These are phyloP conservation scores for Octomys mimax DNA, from an alignment of 2,797 vertebrate species.

Conservation along the genomic window DNA sequence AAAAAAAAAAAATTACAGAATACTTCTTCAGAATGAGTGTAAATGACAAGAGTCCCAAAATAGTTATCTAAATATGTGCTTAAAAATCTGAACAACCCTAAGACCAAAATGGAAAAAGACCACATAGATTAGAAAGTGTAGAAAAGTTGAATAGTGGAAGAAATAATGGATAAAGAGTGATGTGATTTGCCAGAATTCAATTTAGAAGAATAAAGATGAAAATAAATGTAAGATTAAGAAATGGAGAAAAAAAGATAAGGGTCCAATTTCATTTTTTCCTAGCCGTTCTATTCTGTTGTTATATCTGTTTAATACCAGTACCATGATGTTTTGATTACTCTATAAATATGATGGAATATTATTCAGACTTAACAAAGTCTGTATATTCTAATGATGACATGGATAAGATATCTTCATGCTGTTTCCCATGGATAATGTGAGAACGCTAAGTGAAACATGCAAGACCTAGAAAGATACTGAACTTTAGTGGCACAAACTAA, in stretches of 20 bases:
- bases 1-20: background rate
- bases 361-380: background rate
- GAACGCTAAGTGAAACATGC: background rate
- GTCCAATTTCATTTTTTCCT: background rate
- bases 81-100: conserved; percentile 34
- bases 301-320: background rate
- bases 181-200: conserved; percentile 5
- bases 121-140: conserved; percentile 28
- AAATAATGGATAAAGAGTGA: conserved; percentile 4
- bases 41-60: background rate
- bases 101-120: conserved; percentile 14
- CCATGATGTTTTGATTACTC: background rate
- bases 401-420: background rate
- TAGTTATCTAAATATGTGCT: background rate
- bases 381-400: background rate
- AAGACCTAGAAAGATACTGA: background rate
- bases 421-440: background rate
- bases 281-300: background rate
- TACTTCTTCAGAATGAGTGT: conserved; percentile 1
- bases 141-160: background rate
- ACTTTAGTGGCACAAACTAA: background rate
- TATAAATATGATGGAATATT: background rate
- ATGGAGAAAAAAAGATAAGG: background rate
- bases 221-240: conserved; percentile 43
- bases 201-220: conserved; percentile 56